phyloP scores from a whole-genome alignment of 1,140 invertebrate species.

The Macrobrachium rosenbergii region DNA sequence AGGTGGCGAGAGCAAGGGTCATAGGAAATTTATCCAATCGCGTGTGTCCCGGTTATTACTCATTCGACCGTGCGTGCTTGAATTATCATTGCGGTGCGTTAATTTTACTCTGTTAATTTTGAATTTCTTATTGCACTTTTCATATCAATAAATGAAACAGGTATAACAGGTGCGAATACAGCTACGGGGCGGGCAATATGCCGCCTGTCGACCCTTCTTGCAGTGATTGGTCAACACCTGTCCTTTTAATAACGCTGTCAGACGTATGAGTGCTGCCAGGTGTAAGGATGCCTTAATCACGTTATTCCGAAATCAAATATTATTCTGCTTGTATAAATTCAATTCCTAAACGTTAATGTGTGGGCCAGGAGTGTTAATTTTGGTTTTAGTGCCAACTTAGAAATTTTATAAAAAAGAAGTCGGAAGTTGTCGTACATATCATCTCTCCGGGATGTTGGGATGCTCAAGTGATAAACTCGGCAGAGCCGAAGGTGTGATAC shows the following conservation, averaged over 20 bases:
- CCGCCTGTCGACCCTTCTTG: neutral
- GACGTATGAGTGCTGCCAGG: slow-evolving; percentile 12
- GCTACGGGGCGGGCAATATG: neutral
- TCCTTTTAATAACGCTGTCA: neutral
- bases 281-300: neutral
- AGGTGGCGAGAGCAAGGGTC: no score
- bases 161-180: neutral
- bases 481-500: slow-evolving; percentile 5
- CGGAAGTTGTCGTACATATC: slow-evolving; percentile 17
- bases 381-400: neutral
- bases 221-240: slow-evolving; percentile 25
- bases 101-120: no score
- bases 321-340: neutral
- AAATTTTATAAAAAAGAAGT: neutral
- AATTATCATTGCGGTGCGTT: no score
- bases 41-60: no score
- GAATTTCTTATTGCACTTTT: no score
- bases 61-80: no score
- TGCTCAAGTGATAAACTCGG: slow-evolving; percentile 4
- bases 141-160: neutral
- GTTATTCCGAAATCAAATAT: no score
- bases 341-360: neutral
- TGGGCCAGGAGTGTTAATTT: neutral
- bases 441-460: slow-evolving; percentile 8
- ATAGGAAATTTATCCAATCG: no score